phyloP scores from a whole-genome alignment of 1,140 invertebrate genomes.

The Heliconius himera region DNA sequence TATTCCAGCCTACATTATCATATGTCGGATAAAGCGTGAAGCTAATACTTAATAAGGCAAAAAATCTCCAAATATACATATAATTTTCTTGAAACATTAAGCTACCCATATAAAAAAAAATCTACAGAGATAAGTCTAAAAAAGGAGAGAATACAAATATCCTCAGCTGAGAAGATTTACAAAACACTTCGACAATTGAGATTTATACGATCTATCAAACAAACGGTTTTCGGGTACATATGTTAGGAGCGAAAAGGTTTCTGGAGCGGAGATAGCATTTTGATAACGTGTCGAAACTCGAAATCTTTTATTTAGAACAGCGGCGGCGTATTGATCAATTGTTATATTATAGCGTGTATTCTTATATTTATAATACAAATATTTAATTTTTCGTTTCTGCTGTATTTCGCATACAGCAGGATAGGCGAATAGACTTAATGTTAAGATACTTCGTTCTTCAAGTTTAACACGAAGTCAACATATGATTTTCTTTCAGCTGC shows the following conservation, averaged over 20 bases:
- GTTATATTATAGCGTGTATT: not conserved
- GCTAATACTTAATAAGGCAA: no score
- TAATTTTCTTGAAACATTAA: no score
- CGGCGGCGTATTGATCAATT: not conserved
- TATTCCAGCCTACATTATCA: no score
- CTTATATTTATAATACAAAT: not conserved
- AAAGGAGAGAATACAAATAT: not conserved
- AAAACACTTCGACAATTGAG: not conserved
- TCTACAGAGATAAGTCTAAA: not conserved
- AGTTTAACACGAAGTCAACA: no score
- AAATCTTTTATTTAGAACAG: not conserved
- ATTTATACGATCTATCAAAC: constrained; percentile 9
- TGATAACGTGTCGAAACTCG: not conserved
- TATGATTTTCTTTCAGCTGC: no score
- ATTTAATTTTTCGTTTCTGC: not conserved
- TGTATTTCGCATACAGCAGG: not conserved
- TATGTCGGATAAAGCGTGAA: no score
- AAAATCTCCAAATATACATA: no score
- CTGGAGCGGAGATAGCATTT: not conserved
- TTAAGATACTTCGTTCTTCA: no score
- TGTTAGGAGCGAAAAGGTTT: not conserved
- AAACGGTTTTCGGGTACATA: not conserved
- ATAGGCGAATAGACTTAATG: no score
- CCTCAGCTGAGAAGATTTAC: not conserved
- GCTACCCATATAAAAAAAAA: no score